Conservation (phyloP, 1,140 invertebrate genomes). For the Forficula auricularia region DNA sequence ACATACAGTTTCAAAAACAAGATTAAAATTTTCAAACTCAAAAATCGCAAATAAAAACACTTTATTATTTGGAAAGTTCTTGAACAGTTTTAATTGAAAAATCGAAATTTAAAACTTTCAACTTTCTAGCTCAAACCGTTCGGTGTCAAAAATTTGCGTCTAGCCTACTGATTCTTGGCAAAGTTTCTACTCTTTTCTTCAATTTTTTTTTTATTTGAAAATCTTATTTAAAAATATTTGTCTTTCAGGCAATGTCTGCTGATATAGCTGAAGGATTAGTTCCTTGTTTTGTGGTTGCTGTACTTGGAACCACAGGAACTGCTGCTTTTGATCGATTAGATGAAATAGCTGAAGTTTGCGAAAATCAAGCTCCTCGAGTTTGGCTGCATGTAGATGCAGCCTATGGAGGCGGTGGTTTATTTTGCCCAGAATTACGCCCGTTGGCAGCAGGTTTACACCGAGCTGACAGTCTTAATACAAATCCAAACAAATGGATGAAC, state of each 20-base stretch:
- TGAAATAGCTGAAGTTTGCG: slow-evolving; percentile 63
- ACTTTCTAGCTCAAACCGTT: no score
- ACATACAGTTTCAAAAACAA: no score
- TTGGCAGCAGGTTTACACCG: slow-evolving; percentile 61
- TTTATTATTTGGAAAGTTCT: no score
- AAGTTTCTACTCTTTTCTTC: no score
- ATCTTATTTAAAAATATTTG: no score
- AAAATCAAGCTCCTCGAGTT: slow-evolving; percentile 37
- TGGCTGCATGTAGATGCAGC: slow-evolving; percentile 64
- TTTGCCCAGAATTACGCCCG: slow-evolving; percentile 63
- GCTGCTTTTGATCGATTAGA: slow-evolving; percentile 66
- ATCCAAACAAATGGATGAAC: slow-evolving; percentile 84
- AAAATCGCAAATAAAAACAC: no score
- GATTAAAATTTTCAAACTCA: no score
- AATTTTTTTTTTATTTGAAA: no score
- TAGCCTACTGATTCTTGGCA: no score
- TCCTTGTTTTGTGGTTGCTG: slow-evolving; percentile 72
- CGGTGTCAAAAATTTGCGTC: no score
- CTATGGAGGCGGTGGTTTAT: slow-evolving; percentile 68
- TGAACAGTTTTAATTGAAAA: no score
- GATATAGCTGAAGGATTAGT: slow-evolving; percentile 61
- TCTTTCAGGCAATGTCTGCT: slow-evolving; percentile 43
- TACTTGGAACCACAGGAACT: slow-evolving; percentile 62
- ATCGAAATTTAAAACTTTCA: no score
- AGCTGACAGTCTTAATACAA: slow-evolving; percentile 80